A percentile compares a stretch with the other conserved stretches of the same genome.
phyloP scores from a whole-genome alignment of 2,797 vertebrate species.

The Myiotriccus ornatus region DNA sequence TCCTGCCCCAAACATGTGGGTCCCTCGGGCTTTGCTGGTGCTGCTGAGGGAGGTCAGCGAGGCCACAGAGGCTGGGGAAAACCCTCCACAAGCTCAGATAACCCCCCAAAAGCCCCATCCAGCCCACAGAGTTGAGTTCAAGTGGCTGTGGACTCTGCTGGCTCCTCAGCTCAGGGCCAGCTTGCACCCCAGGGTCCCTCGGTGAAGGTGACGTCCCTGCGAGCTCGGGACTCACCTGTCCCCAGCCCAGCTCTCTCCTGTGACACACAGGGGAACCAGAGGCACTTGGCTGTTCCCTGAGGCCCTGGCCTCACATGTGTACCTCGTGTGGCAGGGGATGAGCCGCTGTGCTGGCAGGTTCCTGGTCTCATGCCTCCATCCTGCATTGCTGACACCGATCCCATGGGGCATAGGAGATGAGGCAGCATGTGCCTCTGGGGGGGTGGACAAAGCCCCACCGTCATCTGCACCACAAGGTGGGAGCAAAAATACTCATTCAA shows the following conservation, averaged over 20 bases:
- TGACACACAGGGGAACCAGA: accelerated
- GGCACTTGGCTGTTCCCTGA: accelerated
- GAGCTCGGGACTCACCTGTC: accelerated
- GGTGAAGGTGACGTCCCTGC: neutral
- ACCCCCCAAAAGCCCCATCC: neutral
- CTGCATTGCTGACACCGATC: neutral
- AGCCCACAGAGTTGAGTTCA: neutral
- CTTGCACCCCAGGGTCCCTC: accelerated
- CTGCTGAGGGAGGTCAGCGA: neutral
- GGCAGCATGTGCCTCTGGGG: neutral
- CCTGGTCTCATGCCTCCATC: accelerated
- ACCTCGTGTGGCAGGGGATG: accelerated
- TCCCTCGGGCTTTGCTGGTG: neutral
- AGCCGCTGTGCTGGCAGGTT: accelerated
- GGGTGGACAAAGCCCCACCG: neutral
- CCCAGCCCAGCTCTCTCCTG: neutral
- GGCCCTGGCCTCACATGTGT: accelerated
- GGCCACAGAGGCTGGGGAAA: neutral
- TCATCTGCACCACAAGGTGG: neutral
- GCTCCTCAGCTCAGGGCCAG: neutral
- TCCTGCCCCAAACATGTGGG: neutral
- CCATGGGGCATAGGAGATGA: neutral
- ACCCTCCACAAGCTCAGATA: neutral
- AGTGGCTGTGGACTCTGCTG: accelerated
- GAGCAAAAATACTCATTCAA: neutral